Base-by-base conservation (phyloP, 2,797 vertebrate genomes). In the Microchirus variegatus region DNA sequence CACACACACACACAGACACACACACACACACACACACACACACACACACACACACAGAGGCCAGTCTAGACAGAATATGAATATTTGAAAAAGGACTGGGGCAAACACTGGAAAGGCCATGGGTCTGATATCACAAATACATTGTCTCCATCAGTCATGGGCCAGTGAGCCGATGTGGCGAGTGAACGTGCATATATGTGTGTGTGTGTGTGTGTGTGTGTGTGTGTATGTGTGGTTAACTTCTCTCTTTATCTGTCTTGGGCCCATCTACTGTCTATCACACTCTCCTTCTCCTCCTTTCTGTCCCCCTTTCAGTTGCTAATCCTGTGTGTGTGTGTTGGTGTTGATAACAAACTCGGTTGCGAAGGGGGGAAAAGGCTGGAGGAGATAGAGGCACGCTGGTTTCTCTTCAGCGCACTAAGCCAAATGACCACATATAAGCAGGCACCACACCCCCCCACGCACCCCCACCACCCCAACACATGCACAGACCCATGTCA, bases 241-340 rank as follows among this genome's bases (percentile, higher is more conserved):
- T 73, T 73, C 66, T 70, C 61, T 80, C 66, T 83, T 86, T 68
- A 85, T 89, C 85, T 76, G 73, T 82, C 73, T 44, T 46, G 15
- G 66, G 69, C 67, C 79, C 78, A 85, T 91, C 87, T 80, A 83
- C 83, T 81, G 75, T 85, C 86, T 78, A 78, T 80, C 84, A 73
- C 73, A 71, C 81, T 37, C 14, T 10, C 14, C 11, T 3, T 48
- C 18, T 52, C 17, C 62, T 54, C 70, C 67, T 53, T 53, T 58
- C 66, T 72, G 16, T 40, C 73, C 66, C 74, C 50, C 62, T 82
- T 79, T 83, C 80, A 67, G 51, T 44, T 51, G n/a, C 81, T 90
- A 91, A 91, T 91, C 88, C 87, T 70, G 81, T 77, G 75, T 89
- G 88, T 89, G 88, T 88, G 82, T 89, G 88, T 69, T 75, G 78